Evolutionary conservation across 2,113 vertebrate genomes (phyloP), one percentile per base, ranked within the genome.

Genomic region (Rhineura floridana): DNA sequence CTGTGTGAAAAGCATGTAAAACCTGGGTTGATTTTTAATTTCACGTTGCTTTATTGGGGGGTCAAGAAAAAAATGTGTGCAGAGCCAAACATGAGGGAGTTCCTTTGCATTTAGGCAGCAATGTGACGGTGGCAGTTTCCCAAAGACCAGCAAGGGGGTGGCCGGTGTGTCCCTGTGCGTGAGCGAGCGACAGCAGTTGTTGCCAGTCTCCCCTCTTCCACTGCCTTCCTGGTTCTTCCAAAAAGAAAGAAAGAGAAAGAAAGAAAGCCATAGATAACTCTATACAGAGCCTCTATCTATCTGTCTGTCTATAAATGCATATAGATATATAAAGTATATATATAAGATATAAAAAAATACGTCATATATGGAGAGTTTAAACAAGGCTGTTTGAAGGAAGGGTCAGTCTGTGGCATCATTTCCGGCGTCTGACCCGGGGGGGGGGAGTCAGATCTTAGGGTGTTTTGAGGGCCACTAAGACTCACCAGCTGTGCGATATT

Each of bases 211-310:
- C 73, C 23, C 23, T 28, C 42, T 63, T 21, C 55, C 33, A 55
- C 87, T 39, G 44, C 59, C 72, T 77, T 77, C 76, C 72, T 67
- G 44, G 87, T 65, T 83, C 80, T 88, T 82, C 80, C 86, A 76
- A 75, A 87, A 48, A 13, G 6, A 73, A 42, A 30, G 23, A 21
- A 8, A 48, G 3, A 33, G 7, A 4, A 10, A 83, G 28, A 28
- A 55, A 48, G 80, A 72, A 88, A 88, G 87, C 55, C 70, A 83
- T 88, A 88, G 81, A 77, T 81, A 50, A 80, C 63, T 69, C 75
- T 87, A 52, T 69, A 28, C 50, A 67, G 70, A 88, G 70, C 19
- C 33, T 36, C 15, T 12, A 15, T 69, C 65, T 69, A 82, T 36
- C 42, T 62, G 62, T 81, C 65, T 83, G 50, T 83, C 80, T 83